phyloP scores from a whole-genome alignment of 1,140 invertebrate genomes.

The Cryptotermes secundus region DNA sequence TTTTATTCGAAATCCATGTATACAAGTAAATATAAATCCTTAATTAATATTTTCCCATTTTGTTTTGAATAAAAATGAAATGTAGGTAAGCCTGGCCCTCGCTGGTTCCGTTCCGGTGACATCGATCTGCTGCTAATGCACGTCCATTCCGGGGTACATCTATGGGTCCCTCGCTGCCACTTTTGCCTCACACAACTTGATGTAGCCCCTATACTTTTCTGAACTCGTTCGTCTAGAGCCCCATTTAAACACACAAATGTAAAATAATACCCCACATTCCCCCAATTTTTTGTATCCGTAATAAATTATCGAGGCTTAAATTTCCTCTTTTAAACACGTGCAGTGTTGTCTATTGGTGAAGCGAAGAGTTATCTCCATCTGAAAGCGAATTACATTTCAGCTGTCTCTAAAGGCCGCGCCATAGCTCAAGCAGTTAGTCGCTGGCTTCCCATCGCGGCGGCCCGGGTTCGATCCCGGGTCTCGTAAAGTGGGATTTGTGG shows the following conservation, averaged over 20 bases:
- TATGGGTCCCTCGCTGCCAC: neutral
- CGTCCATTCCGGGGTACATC: neutral
- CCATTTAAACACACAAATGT: slow-evolving; percentile 8
- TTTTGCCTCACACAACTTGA: neutral
- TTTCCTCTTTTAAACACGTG: neutral
- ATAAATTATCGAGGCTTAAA: neutral
- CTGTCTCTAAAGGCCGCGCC: too few species aligned
- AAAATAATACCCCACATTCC: neutral
- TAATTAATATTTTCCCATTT: neutral
- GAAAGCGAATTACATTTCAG: neutral
- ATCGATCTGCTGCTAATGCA: neutral
- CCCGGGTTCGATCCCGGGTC: too few species aligned
- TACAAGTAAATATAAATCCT: slow-evolving; percentile 16
- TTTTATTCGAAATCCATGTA: neutral
- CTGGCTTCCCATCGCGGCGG: too few species aligned
- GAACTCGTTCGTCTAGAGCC: neutral
- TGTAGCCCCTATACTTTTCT: neutral
- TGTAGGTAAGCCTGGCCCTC: neutral
- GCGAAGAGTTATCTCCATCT: neutral
- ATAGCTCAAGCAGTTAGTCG: too few species aligned
- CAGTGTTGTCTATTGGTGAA: neutral
- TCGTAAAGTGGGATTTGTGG: too few species aligned
- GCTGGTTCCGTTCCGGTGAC: neutral
- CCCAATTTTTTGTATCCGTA: neutral
- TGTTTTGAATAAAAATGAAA: neutral